phyloP scores from a whole-genome alignment of 2,888 invertebrate genomes.

The Tyria jacobaeae region DNA sequence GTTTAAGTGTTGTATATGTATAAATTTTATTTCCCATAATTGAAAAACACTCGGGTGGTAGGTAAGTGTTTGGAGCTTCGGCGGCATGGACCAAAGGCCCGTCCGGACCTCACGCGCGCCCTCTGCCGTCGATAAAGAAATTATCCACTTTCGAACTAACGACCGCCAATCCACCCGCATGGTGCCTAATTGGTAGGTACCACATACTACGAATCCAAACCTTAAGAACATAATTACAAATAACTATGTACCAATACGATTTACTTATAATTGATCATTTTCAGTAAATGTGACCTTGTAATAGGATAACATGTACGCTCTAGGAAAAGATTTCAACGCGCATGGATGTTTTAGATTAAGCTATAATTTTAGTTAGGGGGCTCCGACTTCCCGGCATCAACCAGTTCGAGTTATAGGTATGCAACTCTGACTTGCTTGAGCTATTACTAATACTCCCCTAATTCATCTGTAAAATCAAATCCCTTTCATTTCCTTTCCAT shows the following conservation, averaged over 20 bases:
- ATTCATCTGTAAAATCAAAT: no score
- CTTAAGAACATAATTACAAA: conserved; percentile 43
- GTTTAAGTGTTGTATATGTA: conserved; percentile 39
- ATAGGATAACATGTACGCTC: conserved; percentile 21
- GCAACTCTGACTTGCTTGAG: no score
- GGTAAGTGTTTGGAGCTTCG: conserved; percentile 52
- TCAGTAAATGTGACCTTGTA: conserved; percentile 23
- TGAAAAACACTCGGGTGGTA: conserved; percentile 52
- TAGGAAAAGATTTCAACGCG: conserved; percentile 61
- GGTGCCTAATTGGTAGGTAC: conserved; percentile 67
- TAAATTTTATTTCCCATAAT: conserved; percentile 53
- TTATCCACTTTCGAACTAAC: conserved; percentile 75
- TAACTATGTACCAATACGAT: conserved; percentile 29
- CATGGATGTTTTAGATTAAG: conserved; percentile 20
- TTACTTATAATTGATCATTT: conserved; percentile 14
- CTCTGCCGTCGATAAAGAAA: conserved; percentile 72
- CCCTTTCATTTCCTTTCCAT: no score
- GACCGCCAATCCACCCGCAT: conserved; percentile 61
- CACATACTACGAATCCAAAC: conserved; percentile 40
- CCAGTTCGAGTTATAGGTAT: no score
- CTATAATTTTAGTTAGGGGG: neutral
- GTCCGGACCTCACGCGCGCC: conserved; percentile 74
- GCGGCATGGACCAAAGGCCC: conserved; percentile 59
- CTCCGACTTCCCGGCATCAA: no score
- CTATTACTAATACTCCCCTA: no score